Evolutionary conservation across 1,140 invertebrate genomes (phyloP).

Genomic region (Asobara japonica): DNA sequence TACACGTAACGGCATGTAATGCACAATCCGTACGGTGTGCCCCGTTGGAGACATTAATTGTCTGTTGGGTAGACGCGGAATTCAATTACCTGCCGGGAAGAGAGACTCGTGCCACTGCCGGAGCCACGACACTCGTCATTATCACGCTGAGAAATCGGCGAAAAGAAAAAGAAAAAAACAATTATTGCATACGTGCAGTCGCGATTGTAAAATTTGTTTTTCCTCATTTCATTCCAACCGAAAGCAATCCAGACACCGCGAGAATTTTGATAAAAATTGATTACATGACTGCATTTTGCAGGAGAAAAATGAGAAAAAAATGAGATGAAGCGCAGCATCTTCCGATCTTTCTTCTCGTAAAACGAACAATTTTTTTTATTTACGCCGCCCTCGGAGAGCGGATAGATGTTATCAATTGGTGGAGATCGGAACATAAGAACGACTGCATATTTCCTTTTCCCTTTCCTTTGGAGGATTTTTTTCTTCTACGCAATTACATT

Average conservation of each 20-base stretch:
- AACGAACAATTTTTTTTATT: too few relatives aligned
- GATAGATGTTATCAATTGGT: too few relatives aligned
- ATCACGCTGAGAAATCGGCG: not conserved
- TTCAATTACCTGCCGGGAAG: not conserved
- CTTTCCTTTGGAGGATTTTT: not conserved
- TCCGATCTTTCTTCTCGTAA: too few relatives aligned
- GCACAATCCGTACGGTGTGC: not conserved
- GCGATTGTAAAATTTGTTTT: not conserved
- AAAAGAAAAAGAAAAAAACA: not conserved
- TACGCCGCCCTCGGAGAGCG: too few relatives aligned
- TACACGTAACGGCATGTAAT: not conserved
- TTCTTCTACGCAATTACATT: not conserved
- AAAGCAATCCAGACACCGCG: too few relatives aligned
- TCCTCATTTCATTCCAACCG: not conserved
- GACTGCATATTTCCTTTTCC: not conserved
- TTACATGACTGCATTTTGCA: too few relatives aligned
- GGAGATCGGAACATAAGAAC: too few relatives aligned
- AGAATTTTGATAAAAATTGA: too few relatives aligned
- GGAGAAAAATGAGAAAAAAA: too few relatives aligned
- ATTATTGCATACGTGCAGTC: not conserved
- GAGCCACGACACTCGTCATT: constrained; percentile 9
- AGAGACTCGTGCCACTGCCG: not conserved
- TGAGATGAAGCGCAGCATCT: too few relatives aligned
- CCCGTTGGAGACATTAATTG: not conserved
- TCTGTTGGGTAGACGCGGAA: not conserved